Conservation (phyloP, 1,140 invertebrate genomes). For the Helicoverpa zea region DNA sequence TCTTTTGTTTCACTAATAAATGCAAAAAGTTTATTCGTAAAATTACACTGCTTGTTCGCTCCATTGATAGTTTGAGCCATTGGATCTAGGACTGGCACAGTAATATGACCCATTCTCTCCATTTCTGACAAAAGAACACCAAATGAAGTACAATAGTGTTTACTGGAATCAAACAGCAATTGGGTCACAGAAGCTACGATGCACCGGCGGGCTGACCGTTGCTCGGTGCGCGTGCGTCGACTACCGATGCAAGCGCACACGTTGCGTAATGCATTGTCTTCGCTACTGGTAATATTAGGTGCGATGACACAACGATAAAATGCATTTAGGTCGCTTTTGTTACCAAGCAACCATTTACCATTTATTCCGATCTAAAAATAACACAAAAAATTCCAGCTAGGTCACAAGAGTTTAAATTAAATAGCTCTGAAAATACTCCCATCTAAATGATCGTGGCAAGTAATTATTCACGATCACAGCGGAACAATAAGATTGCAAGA, state of each 20-base stretch:
- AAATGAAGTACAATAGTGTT: conserved; percentile 49
- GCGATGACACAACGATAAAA: conserved; percentile 65
- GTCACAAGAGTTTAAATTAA: conserved; percentile 46
- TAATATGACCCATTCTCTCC: conserved; percentile 13
- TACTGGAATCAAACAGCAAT: conserved; percentile 67
- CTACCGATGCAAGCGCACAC: conserved; percentile 60
- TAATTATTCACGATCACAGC: conserved; percentile 74
- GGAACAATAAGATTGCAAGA: conserved; percentile 71
- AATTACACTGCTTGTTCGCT: not conserved
- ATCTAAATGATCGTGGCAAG: conserved; percentile 53
- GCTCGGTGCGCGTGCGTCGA: conserved; percentile 70
- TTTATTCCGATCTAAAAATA: conserved; percentile 7
- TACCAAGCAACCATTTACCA: conserved; percentile 29
- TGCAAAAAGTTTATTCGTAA: not conserved
- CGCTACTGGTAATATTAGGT: conserved; percentile 62
- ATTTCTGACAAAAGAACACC: conserved; percentile 35
- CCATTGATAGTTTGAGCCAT: not conserved
- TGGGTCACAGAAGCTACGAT: conserved; percentile 74
- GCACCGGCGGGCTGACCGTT: conserved; percentile 67
- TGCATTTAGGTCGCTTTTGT: conserved; percentile 57
- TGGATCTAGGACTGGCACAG: not conserved
- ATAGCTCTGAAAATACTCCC: conserved; percentile 41
- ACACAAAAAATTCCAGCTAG: not conserved
- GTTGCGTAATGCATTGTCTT: conserved; percentile 76
- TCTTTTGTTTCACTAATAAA: not conserved